Conservation (phyloP, 2,113 vertebrate species). For the Grammomys dolichurus region DNA sequence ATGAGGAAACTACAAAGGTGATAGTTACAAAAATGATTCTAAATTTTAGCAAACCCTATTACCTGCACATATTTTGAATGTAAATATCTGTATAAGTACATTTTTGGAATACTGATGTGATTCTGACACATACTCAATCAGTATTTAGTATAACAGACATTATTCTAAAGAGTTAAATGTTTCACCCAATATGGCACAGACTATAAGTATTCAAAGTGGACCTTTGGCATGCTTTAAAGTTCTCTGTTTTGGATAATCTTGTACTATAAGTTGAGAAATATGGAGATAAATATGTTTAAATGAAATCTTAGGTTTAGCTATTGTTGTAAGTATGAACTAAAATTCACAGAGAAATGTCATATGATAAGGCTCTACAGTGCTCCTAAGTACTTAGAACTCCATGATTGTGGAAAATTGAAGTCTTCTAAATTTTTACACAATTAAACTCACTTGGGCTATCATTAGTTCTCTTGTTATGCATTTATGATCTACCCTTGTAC, state of each 20-base stretch:
- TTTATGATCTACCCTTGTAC: not conserved
- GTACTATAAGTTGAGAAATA: not conserved
- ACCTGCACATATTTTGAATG: not conserved
- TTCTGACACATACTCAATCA: not conserved
- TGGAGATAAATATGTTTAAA: not conserved
- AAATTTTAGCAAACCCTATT: conserved; percentile 18
- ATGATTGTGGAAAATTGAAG: not conserved
- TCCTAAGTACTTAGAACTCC: not conserved
- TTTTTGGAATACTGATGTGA: not conserved
- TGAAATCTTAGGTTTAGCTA: not conserved
- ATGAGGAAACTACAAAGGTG: not conserved
- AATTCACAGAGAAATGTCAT: not conserved
- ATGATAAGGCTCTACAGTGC: not conserved
- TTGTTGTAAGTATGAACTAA: not conserved
- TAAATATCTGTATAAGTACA: not conserved
- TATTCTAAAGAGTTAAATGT: not conserved
- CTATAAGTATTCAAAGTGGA: not conserved
- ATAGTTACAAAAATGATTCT: not conserved
- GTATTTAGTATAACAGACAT: not conserved
- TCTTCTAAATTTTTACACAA: not conserved
- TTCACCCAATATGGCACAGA: not conserved
- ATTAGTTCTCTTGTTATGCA: not conserved
- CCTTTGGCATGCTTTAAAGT: not conserved
- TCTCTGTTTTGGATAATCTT: not conserved
- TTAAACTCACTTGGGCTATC: not conserved